Evolutionary conservation across 2,113 vertebrate species (phyloP).

Genomic region (Mystacornis crossleyi): DNA sequence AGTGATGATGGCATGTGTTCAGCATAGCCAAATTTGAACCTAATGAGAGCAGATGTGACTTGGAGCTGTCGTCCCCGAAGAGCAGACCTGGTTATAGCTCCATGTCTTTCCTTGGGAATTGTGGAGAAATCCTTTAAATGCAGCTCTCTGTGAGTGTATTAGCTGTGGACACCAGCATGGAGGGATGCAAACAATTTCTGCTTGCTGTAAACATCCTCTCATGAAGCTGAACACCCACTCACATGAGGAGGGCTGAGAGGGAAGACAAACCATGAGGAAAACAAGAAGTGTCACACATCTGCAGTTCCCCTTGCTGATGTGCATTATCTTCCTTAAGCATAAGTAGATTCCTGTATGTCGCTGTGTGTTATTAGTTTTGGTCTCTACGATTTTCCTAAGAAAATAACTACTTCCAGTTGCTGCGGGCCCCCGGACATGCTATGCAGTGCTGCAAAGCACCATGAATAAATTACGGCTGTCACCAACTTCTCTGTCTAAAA

Average conservation of each 20-base stretch:
- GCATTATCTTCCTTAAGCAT: background rate
- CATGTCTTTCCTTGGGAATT: background rate
- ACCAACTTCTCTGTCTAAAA: conserved; percentile 18
- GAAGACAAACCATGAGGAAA: background rate
- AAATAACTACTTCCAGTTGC: conserved; percentile 35
- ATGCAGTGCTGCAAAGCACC: conserved; percentile 29
- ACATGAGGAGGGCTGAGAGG: background rate
- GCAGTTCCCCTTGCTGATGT: background rate
- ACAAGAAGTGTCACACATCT: background rate
- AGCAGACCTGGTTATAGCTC: background rate
- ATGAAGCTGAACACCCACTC: background rate
- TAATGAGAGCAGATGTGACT: conserved; percentile 41
- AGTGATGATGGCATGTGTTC: conserved; percentile 44
- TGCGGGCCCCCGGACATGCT: background rate
- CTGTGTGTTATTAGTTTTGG: background rate
- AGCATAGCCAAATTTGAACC: conserved; percentile 52
- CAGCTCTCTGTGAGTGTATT: background rate
- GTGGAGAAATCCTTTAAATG: background rate
- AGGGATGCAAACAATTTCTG: background rate
- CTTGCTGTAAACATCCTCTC: background rate
- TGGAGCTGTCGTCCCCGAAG: background rate
- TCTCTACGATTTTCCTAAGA: conserved; percentile 27
- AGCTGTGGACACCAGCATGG: background rate
- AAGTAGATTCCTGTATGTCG: background rate
- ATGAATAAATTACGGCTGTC: conserved; percentile 61